Base-by-base conservation (phyloP, 37 sponge, comb jelly and placozoan species). In the Petrosia ficiformis region DNA sequence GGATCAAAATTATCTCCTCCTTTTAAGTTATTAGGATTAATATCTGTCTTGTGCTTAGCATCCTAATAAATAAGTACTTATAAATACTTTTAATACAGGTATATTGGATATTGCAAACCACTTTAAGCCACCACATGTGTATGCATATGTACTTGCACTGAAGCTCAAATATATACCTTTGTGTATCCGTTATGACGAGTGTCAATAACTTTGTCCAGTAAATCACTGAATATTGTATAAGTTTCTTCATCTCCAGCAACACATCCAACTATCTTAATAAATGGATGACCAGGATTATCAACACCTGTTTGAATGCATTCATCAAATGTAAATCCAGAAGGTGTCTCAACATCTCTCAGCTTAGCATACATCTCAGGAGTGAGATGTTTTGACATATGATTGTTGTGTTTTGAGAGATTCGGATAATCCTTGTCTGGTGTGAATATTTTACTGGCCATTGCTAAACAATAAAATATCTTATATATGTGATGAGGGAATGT, bases 11-110 rank as follows among this genome's bases (percentile, higher is more conserved):
- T 65, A 21, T 79, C 74, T 37, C 80, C 81, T 8, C 84, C 84
- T 61, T 76, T 59, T 39, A 89, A 72, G 64, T 89, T 70, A 40
- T 32, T 30, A 39, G 85, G 74, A 59, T 92, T 81, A 44, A 92
- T 80, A 54, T 92, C 84, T 59, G 93, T 76, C 68, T 31, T 77
- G 83, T 92, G 92, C 58, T 74, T 84, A 5, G 83, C 80, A 82
- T 57, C 38, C 35, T 75, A 35, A n/a, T n/a, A n/a, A n/a, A n/a
- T n/a, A n/a, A 29, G 38, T n/a, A n/a, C n/a, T n/a, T n/a, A n/a
- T n/a, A n/a, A n/a, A n/a, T n/a, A n/a, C n/a, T n/a, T n/a, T n/a
- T n/a, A n/a, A n/a, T n/a, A n/a, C n/a, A n/a, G n/a, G n/a, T n/a
- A n/a, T n/a, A n/a, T n/a, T n/a, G n/a, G n/a, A n/a, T n/a, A n/a